A percentile compares a stretch with the other conserved stretches of the same genome.
phyloP scores from a whole-genome alignment of 1,140 invertebrate species.

The Psix sp. region DNA sequence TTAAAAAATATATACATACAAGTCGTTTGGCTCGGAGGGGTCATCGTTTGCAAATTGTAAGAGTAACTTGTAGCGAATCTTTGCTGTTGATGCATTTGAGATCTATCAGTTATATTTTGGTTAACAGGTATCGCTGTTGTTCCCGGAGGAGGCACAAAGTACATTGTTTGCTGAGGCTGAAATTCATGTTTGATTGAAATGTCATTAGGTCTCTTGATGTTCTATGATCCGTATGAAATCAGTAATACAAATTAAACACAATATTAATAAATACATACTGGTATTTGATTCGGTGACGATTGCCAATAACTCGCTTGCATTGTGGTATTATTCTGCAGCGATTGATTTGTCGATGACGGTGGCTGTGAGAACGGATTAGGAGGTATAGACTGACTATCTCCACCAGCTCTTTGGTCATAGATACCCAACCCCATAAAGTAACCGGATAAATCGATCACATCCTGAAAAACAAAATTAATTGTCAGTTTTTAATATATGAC shows the following conservation, averaged over 20 bases:
- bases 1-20: slow-evolving; percentile 50
- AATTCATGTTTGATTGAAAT: slow-evolving; percentile 18
- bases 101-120: slow-evolving; percentile 68
- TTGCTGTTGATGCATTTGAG: slow-evolving; percentile 69
- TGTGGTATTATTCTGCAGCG: slow-evolving; percentile 62
- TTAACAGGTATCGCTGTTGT: slow-evolving; percentile 65
- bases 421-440: slow-evolving; percentile 75
- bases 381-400: slow-evolving; percentile 67
- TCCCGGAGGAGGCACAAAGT: slow-evolving; percentile 71
- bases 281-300: slow-evolving; percentile 68
- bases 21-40: slow-evolving; percentile 70
- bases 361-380: slow-evolving; percentile 69
- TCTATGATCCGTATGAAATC: not conserved
- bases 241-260: not conserved
- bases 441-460: slow-evolving; percentile 70
- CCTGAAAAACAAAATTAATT: slow-evolving; percentile 50
- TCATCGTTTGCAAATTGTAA: slow-evolving; percentile 73
- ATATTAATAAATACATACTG: slow-evolving; percentile 55
- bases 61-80: slow-evolving; percentile 71
- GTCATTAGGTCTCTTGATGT: not conserved
- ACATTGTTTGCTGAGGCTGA: slow-evolving; percentile 73
- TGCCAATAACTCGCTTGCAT: slow-evolving; percentile 73
- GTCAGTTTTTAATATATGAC: not conserved
- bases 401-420: slow-evolving; percentile 68
- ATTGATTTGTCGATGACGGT: slow-evolving; percentile 62